phyloP scores from a whole-genome alignment of 1,140 invertebrate genomes.

The Elymnias hypermnestra region DNA sequence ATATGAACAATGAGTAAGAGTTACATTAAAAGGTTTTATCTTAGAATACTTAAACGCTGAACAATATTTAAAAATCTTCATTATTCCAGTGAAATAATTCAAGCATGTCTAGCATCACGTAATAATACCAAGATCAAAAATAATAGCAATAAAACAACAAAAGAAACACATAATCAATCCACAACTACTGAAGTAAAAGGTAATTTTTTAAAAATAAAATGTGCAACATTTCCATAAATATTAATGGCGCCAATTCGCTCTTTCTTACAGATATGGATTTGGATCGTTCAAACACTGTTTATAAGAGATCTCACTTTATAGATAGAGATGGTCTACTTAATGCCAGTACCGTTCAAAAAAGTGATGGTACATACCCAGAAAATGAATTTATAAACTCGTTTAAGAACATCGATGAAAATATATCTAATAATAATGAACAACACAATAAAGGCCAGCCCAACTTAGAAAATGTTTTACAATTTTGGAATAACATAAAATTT shows the following conservation, averaged over 20 bases:
- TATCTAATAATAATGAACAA: slow-evolving; percentile 20
- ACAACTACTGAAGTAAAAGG: no score
- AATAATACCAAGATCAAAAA: no score
- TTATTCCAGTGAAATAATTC: neutral
- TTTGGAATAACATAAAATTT: slow-evolving; percentile 23
- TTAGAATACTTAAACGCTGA: no score
- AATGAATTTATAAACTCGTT: neutral
- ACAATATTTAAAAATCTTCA: neutral
- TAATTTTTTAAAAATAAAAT: no score
- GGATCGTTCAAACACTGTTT: no score
- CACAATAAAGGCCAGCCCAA: slow-evolving; percentile 20
- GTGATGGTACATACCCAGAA: neutral
- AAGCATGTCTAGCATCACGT: neutral
- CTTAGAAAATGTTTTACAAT: slow-evolving; percentile 26
- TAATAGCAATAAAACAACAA: no score
- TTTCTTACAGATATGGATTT: no score
- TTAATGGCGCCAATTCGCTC: no score
- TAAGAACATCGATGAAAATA: neutral
- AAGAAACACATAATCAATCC: no score
- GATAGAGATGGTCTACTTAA: neutral
- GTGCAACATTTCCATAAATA: no score
- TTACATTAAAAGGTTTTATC: slow-evolving; percentile 10
- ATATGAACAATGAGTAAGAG: slow-evolving; percentile 53
- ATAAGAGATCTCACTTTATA: neutral
- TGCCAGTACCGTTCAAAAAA: neutral